Percentiles rank a stretch among this genome's conserved stretches.
These are phyloP conservation scores for Myiotriccus ornatus DNA, from an alignment of 2,797 vertebrate species.

Conservation along the genomic window DNA sequence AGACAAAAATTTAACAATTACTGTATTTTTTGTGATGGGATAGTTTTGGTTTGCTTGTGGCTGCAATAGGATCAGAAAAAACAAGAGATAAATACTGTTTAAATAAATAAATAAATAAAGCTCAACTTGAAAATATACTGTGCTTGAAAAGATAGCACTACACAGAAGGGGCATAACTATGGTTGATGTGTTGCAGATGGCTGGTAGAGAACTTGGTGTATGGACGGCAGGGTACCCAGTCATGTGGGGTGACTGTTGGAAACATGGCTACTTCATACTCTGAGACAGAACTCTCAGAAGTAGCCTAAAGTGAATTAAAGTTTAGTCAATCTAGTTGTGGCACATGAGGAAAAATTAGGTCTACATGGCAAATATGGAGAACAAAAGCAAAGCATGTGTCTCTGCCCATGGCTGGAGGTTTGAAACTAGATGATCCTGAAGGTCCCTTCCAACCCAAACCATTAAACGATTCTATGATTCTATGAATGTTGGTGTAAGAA, in stretches of 20 bases:
- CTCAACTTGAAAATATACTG: neutral
- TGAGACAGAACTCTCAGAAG: neutral
- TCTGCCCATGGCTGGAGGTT: too few relatives aligned
- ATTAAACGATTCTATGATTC: neutral
- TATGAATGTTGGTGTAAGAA: neutral
- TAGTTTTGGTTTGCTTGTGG: neutral
- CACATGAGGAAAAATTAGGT: neutral
- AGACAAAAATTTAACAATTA: neutral
- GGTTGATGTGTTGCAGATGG: neutral
- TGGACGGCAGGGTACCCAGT: neutral
- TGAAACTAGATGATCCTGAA: neutral
- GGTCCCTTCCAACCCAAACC: neutral
- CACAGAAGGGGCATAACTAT: neutral
- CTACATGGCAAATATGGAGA: neutral
- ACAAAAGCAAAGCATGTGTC: neutral
- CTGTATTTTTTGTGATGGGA: neutral
- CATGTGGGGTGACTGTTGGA: neutral
- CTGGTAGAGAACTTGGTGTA: neutral
- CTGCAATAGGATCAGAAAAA: neutral
- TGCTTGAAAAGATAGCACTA: neutral
- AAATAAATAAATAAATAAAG: neutral
- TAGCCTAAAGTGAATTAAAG: accelerated
- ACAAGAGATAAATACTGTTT: neutral
- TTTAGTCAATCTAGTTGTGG: neutral
- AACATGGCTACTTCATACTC: neutral